Conservation (phyloP, 2,888 invertebrate genomes). For the Cartodere bifasciata region DNA sequence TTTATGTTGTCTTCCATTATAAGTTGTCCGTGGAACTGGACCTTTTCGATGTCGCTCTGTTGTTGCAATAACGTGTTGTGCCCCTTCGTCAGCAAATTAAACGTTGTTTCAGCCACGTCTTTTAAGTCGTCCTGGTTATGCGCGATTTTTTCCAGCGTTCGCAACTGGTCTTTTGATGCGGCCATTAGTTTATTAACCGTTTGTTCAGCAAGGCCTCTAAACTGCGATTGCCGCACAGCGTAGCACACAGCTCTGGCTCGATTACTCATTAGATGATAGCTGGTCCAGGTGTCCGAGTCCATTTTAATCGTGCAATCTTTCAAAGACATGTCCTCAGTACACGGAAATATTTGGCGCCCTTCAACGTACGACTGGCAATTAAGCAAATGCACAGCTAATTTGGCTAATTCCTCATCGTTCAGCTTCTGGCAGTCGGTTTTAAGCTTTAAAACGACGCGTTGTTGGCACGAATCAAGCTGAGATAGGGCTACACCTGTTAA, state of each 20-base stretch:
- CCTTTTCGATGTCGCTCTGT: conserved; percentile 39
- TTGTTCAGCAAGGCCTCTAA: conserved; percentile 48
- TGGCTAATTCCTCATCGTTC: conserved; percentile 52
- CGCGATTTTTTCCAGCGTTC: conserved; percentile 25
- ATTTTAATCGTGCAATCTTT: conserved; percentile 50
- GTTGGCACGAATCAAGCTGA: conserved; percentile 49
- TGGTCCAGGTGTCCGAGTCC: conserved; percentile 55
- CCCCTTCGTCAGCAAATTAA: conserved; percentile 10
- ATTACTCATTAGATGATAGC: conserved; percentile 55
- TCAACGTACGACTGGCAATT: conserved; percentile 55
- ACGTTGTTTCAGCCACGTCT: conserved; percentile 22
- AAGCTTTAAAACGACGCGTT: conserved; percentile 47
- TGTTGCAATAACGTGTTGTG: conserved; percentile 28
- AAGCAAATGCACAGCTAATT: conserved; percentile 50
- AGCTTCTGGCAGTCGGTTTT: conserved; percentile 44
- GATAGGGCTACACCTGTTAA: conserved; percentile 42
- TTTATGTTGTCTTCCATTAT: conserved; percentile 42
- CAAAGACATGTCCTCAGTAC: conserved; percentile 48
- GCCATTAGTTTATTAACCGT: conserved; percentile 50
- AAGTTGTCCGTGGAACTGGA: conserved; percentile 37
- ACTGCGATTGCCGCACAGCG: conserved; percentile 48
- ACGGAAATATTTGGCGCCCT: conserved; percentile 44
- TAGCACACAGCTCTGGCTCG: conserved; percentile 56
- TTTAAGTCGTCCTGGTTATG: conserved; percentile 27
- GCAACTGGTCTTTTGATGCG: conserved; percentile 30